These are phyloP conservation scores for Oenanthe oenanthe DNA, from an alignment of 2,113 vertebrate species.

Conservation along the genomic window DNA sequence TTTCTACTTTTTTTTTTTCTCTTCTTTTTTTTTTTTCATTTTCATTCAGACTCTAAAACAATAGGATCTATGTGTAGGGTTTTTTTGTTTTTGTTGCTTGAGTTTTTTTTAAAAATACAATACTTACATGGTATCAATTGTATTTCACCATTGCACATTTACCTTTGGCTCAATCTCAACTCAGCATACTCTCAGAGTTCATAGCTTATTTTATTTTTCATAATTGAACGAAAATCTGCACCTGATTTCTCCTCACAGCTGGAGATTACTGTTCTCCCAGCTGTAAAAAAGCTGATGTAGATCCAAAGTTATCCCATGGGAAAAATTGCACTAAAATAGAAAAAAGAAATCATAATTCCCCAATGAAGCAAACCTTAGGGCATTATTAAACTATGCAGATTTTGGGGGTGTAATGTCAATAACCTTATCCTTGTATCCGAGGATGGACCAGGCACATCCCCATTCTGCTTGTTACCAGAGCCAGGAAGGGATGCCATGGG, in stretches of 20 bases:
- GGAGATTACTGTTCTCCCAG: neutral
- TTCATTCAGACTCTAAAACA: neutral
- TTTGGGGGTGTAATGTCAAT: neutral
- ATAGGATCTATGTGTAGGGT: neutral
- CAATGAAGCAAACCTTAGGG: neutral
- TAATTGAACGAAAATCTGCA: neutral
- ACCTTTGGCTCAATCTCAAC: neutral
- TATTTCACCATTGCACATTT: neutral
- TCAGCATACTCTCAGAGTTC: neutral
- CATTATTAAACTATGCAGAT: neutral
- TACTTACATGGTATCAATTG: neutral
- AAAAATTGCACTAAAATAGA: neutral
- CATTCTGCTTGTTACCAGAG: neutral
- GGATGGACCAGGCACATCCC: neutral
- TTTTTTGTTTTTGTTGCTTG: neutral
- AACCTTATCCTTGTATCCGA: neutral
- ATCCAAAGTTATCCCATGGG: neutral
- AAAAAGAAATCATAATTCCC: neutral
- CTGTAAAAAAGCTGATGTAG: neutral
- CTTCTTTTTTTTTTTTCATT: neutral
- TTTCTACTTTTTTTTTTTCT: neutral
- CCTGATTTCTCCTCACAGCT: neutral
- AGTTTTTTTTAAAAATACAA: neutral
- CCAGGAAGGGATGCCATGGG: neutral
- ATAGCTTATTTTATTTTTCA: neutral